Conservation (phyloP, 2,888 invertebrate genomes). For the Sympetrum striolatum region DNA sequence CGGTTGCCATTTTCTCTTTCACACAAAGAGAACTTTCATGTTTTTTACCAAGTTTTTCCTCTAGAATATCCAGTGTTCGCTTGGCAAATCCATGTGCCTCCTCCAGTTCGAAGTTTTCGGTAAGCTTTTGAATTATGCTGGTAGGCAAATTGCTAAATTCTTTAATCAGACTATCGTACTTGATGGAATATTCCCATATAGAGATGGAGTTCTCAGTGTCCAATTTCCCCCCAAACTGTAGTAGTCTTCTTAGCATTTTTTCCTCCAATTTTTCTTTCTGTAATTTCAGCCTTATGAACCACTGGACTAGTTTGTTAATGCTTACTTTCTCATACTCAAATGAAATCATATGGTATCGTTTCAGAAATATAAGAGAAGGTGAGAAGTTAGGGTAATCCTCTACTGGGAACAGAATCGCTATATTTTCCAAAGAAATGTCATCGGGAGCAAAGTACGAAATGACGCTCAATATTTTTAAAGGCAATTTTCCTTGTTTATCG, state of each 20-base stretch:
- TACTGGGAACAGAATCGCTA: neutral
- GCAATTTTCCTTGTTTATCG: slow-evolving; percentile 22
- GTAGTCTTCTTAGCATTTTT: neutral
- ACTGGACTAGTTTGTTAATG: neutral
- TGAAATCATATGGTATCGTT: neutral
- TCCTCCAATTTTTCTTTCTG: neutral
- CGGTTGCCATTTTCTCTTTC: neutral
- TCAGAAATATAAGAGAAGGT: neutral
- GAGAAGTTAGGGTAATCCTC: neutral
- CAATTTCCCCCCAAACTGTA: neutral
- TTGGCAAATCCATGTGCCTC: neutral
- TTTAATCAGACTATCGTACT: neutral
- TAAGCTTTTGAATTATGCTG: neutral
- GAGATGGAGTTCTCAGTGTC: neutral
- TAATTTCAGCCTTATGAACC: neutral
- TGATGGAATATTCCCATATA: neutral
- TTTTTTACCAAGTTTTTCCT: neutral
- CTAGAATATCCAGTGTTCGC: neutral
- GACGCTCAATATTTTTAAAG: slow-evolving; percentile 35
- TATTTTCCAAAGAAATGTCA: slow-evolving; percentile 38
- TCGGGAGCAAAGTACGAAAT: slow-evolving; percentile 45
- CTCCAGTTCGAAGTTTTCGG: neutral
- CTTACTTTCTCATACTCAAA: neutral
- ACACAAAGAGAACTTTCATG: neutral
- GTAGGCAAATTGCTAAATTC: neutral